Conservation (phyloP, 2,888 invertebrate genomes). For the Meliscaeva auricollis region DNA sequence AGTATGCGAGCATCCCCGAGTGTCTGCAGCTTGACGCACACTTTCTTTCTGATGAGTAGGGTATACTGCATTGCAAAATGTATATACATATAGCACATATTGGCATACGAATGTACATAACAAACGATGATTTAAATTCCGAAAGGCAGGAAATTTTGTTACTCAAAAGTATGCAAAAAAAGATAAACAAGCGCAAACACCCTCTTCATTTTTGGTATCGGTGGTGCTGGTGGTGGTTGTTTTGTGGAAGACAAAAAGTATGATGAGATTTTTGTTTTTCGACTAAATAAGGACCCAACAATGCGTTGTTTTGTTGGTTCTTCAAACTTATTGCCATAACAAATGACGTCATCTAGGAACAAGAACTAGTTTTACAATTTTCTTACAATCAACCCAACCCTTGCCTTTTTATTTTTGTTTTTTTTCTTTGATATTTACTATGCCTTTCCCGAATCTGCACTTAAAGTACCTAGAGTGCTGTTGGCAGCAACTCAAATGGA, state of each 20-base stretch:
- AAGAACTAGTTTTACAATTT: not conserved
- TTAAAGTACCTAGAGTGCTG: not conserved
- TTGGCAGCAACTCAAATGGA: not conserved
- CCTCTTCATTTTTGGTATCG: not conserved
- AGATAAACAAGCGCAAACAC: conserved; percentile 25
- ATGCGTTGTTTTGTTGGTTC: conserved; percentile 24
- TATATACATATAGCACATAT: not conserved
- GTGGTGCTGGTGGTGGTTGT: too few species aligned
- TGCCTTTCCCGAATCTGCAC: conserved; percentile 33
- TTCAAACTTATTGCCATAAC: not conserved
- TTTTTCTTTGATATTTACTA: conserved; percentile 58
- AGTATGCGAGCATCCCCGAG: conserved; percentile 28
- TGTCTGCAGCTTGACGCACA: conserved; percentile 1
- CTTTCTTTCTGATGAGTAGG: not conserved
- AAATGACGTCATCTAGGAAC: conserved; percentile 9
- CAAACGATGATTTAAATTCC: conserved; percentile 51
- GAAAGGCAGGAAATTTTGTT: conserved; percentile 65
- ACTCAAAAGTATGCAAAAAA: conserved; percentile 48
- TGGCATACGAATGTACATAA: not conserved
- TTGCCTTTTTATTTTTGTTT: conserved; percentile 30
- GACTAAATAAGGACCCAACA: conserved; percentile 24
- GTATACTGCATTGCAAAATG: not conserved
- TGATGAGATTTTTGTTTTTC: conserved; percentile 46
- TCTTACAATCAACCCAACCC: conserved; percentile 14
- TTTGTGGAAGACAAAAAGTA: not conserved